A percentile compares a stretch with the other conserved stretches of the same genome.
Conservation (phyloP, 2,113 vertebrate species). For the Corythornis vintsioides region DNA sequence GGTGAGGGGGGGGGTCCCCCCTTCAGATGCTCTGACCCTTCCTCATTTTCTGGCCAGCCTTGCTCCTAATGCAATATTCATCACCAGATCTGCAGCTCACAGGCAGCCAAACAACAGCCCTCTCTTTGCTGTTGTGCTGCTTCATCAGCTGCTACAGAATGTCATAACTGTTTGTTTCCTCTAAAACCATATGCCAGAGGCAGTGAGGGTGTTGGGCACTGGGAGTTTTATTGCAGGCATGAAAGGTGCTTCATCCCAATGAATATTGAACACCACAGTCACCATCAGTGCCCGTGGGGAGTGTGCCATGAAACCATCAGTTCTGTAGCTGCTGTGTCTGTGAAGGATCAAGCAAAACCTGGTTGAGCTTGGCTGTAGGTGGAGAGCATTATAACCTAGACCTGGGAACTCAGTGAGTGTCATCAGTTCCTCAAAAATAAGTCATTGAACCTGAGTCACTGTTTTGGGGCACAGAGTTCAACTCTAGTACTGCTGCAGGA, state of each 20-base stretch:
- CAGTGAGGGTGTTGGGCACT: not conserved
- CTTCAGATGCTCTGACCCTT: not conserved
- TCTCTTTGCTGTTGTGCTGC: not conserved
- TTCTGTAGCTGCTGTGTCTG: not conserved
- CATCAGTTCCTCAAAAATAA: not conserved
- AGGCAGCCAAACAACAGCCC: not conserved
- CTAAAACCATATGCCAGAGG: not conserved
- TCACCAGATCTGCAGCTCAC: not conserved
- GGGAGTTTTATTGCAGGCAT: not conserved
- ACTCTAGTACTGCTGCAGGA: not conserved
- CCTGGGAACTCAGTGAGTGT: not conserved
- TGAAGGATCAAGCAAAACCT: not conserved
- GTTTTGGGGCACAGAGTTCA: not conserved
- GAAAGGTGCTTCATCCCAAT: not conserved
- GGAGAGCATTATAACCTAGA: not conserved
- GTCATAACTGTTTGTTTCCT: not conserved
- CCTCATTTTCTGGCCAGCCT: not conserved
- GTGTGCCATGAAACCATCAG: not conserved
- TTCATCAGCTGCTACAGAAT: not conserved
- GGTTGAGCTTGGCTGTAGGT: not conserved
- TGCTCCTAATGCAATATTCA: not conserved
- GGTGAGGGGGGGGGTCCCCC: not conserved
- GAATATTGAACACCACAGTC: not conserved
- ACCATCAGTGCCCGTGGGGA: fast-evolving
- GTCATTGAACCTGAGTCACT: too few species aligned